phyloP scores from a whole-genome alignment of 2,797 vertebrate genomes.

The Xerus rutilus region DNA sequence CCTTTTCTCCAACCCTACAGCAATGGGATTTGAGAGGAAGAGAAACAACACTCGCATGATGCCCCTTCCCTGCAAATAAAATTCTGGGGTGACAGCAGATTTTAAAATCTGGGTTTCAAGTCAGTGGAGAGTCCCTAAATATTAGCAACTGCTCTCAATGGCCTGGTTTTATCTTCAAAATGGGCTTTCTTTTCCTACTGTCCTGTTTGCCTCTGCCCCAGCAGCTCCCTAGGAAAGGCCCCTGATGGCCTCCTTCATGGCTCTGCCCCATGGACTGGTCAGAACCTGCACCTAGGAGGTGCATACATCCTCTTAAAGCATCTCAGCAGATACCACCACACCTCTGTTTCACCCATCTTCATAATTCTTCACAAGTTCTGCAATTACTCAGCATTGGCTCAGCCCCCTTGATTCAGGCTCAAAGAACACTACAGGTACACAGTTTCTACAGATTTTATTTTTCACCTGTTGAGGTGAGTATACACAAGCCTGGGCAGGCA shows the following conservation, averaged over 20 bases:
- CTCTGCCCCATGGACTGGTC: neutral
- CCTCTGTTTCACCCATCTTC: neutral
- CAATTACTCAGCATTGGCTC: neutral
- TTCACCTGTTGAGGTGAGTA: slow-evolving; percentile 29
- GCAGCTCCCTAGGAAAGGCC: neutral
- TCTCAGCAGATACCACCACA: neutral
- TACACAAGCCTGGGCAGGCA: slow-evolving; percentile 61
- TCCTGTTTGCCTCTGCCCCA: neutral
- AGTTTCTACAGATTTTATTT: slow-evolving; percentile 81
- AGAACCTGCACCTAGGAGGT: neutral
- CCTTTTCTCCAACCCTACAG: neutral
- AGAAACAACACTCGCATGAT: neutral
- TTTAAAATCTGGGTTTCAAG: slow-evolving; percentile 9
- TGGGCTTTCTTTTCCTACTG: neutral
- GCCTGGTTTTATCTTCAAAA: neutral
- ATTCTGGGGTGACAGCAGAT: neutral
- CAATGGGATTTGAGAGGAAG: neutral
- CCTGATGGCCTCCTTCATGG: neutral
- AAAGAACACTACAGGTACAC: slow-evolving; percentile 50
- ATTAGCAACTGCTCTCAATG: neutral
- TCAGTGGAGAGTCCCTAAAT: neutral
- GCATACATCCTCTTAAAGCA: fast-evolving
- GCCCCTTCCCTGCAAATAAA: no score
- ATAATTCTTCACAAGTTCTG: neutral
- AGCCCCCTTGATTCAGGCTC: neutral